Percentiles rank a stretch among this genome's conserved stretches.
phyloP scores from a whole-genome alignment of 2,888 invertebrate species.

The Eupsilia transversa region DNA sequence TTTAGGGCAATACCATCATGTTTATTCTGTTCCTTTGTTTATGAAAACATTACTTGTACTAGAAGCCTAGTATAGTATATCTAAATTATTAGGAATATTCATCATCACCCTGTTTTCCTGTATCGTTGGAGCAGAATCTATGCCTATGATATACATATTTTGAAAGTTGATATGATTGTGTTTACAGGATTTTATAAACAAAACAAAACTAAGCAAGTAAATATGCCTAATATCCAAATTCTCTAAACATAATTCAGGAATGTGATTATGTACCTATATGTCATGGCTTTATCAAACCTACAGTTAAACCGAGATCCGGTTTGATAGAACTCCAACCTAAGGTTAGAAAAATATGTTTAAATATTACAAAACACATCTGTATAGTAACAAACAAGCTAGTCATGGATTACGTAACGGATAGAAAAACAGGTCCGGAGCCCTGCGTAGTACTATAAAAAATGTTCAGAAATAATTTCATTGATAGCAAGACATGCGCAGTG shows the following conservation, averaged over 20 bases:
- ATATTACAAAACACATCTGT: conserved; percentile 66
- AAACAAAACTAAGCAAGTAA: background rate
- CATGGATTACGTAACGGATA: conserved; percentile 61
- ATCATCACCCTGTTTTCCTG: conserved; percentile 10
- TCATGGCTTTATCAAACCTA: conserved; percentile 51
- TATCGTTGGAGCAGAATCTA: background rate
- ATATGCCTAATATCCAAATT: conserved; percentile 10
- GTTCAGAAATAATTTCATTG: conserved; percentile 72
- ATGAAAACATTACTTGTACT: conserved; percentile 5
- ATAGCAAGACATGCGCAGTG: conserved; percentile 68
- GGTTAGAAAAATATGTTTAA: conserved; percentile 64
- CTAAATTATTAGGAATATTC: conserved; percentile 10
- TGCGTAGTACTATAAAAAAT: conserved; percentile 66
- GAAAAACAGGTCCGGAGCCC: conserved; percentile 67
- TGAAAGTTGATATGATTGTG: background rate
- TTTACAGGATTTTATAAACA: background rate
- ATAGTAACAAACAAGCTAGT: conserved; percentile 59
- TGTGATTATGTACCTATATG: conserved; percentile 11
- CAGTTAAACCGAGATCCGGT: conserved; percentile 64
- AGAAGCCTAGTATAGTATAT: background rate
- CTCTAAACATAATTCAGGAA: conserved; percentile 25
- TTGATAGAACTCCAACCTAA: conserved; percentile 61
- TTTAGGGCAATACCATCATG: background rate
- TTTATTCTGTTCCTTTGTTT: background rate
- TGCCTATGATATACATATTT: background rate